Base-by-base conservation (phyloP, 2,888 invertebrate species). In the Lymantria monacha region DNA sequence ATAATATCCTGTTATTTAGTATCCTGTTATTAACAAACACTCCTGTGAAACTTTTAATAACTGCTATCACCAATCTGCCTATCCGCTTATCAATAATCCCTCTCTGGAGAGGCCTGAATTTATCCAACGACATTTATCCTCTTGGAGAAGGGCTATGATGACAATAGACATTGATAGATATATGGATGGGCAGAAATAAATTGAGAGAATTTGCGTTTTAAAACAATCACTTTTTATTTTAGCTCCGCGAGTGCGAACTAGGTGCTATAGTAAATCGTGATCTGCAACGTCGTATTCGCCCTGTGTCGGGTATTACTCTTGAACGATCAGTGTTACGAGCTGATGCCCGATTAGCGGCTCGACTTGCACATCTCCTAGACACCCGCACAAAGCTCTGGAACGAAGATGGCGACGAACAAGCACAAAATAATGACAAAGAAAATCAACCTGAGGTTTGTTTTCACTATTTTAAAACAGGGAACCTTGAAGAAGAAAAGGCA, bases 241-340 rank as follows among this genome's bases (percentile, higher is more conserved):
- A 97, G 97, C 90, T 96, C 59, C 94, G 95, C 59, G 98, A 98
- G 73, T 97, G 97, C 79, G 98, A 98, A 83, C 90, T 98, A 64
- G 97, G 97, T 13, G 97, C 98, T 8, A 98, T 99, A 63, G 97
- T 99, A 44, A 99, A 99, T 90, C 94, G 99, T 13, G 99, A 99
- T 89, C 89, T 99, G 59, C 97, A 97, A 71, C 95, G 99, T 11
- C 94, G 99, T 48, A 96, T 99, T 56, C 94, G 99, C 0, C 95
- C 97, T 0, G 96, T 97, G 0, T 97, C 97, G 74, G 98, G 98
- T 31, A 94, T 98, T 37, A 97, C 97, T 0, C 94, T 96, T 11
- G 98, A 98, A 78, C 96, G 97, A 64, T 94, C 95, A 59, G 96
- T 98, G 49, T 95, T 98, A 30, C 93, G 97, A 22, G 95, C 97